phyloP scores from a whole-genome alignment of 1,140 invertebrate genomes.

The Temnothorax nylanderi region DNA sequence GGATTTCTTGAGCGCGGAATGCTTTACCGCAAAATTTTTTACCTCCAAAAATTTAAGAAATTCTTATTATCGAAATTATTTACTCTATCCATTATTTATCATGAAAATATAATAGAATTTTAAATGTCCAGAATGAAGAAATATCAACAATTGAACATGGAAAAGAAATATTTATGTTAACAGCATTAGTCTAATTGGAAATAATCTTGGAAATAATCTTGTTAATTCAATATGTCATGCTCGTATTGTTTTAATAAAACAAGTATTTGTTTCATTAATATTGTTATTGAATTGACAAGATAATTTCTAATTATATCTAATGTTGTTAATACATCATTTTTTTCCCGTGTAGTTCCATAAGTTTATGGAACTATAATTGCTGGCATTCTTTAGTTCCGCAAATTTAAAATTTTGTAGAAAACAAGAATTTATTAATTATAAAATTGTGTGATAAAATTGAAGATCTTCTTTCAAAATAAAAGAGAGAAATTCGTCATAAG shows the following conservation, averaged over 20 bases:
- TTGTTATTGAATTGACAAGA: neutral
- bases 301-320: neutral
- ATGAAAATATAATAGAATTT: neutral
- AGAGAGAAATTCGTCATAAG: neutral
- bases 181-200: neutral
- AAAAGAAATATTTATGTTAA: neutral
- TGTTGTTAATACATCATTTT: neutral
- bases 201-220: conserved; percentile 11
- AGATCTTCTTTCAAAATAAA: neutral
- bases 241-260: neutral
- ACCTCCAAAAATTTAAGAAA: neutral
- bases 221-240: neutral
- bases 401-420: neutral
- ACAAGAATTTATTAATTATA: neutral
- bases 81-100: neutral
- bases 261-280: neutral
- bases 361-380: neutral
- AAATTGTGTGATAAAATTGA: neutral
- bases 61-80: neutral
- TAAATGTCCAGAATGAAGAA: neutral
- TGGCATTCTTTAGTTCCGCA: neutral
- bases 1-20: neutral
- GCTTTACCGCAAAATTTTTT: neutral
- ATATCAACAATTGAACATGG: neutral
- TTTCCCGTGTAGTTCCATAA: neutral